Conservation (phyloP, 2,888 invertebrate species). For the Tetropium fuscum region DNA sequence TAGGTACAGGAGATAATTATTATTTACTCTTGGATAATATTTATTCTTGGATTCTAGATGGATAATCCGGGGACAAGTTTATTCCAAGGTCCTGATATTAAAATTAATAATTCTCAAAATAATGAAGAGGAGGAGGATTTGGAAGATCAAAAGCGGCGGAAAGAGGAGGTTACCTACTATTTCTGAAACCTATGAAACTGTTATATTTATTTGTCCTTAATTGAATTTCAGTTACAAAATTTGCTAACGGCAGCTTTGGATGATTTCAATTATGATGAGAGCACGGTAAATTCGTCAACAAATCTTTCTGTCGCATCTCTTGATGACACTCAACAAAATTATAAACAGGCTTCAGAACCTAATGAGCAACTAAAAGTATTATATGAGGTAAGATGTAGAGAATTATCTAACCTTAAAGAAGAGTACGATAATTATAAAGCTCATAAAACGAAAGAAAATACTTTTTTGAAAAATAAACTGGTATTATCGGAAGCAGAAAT, state of each 20-base stretch:
- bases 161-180: slow-evolving; percentile 73
- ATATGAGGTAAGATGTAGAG: slow-evolving; percentile 63
- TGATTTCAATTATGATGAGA: slow-evolving; percentile 75
- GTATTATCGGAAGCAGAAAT: slow-evolving; percentile 53
- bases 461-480: slow-evolving; percentile 49
- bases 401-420: slow-evolving; percentile 51
- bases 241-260: slow-evolving; percentile 76
- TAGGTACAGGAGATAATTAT: too few relatives aligned
- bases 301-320: slow-evolving; percentile 50
- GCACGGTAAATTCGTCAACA: slow-evolving; percentile 56
- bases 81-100: slow-evolving; percentile 76
- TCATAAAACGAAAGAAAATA: slow-evolving; percentile 48
- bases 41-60: slow-evolving; percentile 42
- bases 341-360: slow-evolving; percentile 47
- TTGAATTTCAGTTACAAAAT: slow-evolving; percentile 71
- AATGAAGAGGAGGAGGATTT: slow-evolving; percentile 75
- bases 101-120: slow-evolving; percentile 74
- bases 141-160: slow-evolving; percentile 75
- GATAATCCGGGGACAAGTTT: slow-evolving; percentile 74
- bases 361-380: slow-evolving; percentile 64
- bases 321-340: slow-evolving; percentile 48
- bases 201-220: too few relatives aligned
- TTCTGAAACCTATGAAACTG: too few relatives aligned
- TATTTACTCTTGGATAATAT: too few relatives aligned
- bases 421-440: slow-evolving; percentile 49